Evolutionary conservation across 1,140 invertebrate species (phyloP).

Genomic region (Uloborus diversus): DNA sequence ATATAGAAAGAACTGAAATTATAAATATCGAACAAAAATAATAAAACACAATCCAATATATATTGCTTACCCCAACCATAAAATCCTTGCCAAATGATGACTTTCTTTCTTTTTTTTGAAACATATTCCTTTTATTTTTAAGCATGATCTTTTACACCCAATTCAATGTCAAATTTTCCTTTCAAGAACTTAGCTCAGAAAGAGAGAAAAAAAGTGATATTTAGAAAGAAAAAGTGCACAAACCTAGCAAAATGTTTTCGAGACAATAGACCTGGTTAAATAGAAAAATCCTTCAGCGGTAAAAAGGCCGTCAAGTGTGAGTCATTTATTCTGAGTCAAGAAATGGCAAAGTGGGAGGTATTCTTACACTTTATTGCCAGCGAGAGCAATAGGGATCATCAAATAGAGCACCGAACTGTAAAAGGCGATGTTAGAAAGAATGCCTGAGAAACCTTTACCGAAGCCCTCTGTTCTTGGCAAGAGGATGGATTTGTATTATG

Average conservation of each 20-base stretch:
- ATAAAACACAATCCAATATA: no score
- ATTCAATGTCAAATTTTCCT: no score
- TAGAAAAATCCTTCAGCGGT: conserved; percentile 43
- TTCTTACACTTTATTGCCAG: conserved; percentile 50
- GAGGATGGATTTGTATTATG: neutral
- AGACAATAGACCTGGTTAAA: conserved; percentile 40
- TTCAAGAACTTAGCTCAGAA: no score
- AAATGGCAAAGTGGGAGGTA: conserved; percentile 49
- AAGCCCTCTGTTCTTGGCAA: neutral
- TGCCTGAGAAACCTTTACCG: neutral
- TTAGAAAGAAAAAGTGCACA: no score
- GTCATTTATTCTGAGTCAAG: conserved; percentile 47
- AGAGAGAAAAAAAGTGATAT: no score
- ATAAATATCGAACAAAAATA: no score
- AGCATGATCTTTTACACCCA: no score
- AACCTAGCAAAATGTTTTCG: conserved; percentile 27
- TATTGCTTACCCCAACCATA: no score
- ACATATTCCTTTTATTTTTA: no score
- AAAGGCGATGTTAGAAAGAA: conserved; percentile 12
- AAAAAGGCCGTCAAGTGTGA: conserved; percentile 47
- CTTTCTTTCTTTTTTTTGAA: no score
- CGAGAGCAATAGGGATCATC: conserved; percentile 40
- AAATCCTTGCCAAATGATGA: no score
- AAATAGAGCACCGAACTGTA: conserved; percentile 37
- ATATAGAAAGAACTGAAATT: no score